Percentiles rank a stretch among this genome's conserved stretches.
These are phyloP conservation scores for Xiphophorus hellerii DNA, from an alignment of 2,113 vertebrate species.

Conservation along the genomic window DNA sequence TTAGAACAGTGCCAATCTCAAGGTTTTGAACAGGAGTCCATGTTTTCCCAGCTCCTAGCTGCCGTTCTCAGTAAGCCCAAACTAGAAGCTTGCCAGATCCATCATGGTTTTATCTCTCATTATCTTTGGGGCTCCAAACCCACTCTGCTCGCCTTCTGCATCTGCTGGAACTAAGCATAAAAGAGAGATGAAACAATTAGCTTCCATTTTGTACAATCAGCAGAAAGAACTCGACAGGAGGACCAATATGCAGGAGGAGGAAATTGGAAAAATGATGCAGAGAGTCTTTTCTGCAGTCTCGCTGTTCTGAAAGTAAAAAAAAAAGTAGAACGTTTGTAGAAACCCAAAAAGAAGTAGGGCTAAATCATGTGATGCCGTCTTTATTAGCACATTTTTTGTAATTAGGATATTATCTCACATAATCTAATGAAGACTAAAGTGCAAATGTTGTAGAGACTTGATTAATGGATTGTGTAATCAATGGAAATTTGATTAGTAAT, in stretches of 20 bases:
- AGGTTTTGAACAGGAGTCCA: slow-evolving; percentile 45
- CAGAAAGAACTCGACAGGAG: slow-evolving; percentile 44
- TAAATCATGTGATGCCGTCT: neutral
- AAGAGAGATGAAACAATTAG: slow-evolving; percentile 73
- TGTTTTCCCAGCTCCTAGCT: slow-evolving; percentile 41
- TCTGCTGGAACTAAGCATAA: slow-evolving; percentile 40
- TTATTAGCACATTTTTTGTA: neutral
- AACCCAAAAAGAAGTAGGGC: neutral
- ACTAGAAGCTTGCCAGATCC: slow-evolving; percentile 59
- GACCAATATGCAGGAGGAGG: slow-evolving; percentile 22
- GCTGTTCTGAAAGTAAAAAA: slow-evolving; percentile 1
- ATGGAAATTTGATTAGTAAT: neutral
- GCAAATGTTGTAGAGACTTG: neutral
- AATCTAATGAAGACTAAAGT: neutral
- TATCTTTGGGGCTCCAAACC: slow-evolving; percentile 46
- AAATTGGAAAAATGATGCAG: slow-evolving; percentile 35
- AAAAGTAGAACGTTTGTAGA: neutral
- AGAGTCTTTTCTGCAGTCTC: slow-evolving; percentile 1
- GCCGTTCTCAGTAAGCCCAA: slow-evolving; percentile 55
- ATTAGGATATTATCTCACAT: neutral
- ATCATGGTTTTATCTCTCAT: slow-evolving; percentile 68
- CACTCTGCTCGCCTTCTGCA: slow-evolving; percentile 29
- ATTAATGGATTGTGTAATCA: neutral
- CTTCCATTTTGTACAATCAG: slow-evolving; percentile 65
- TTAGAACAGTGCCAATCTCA: slow-evolving; percentile 48